Evolutionary conservation across 2,888 invertebrate genomes (phyloP), one percentile per base, ranked within the genome.

Genomic region (Megaustenia siamemsis): DNA sequence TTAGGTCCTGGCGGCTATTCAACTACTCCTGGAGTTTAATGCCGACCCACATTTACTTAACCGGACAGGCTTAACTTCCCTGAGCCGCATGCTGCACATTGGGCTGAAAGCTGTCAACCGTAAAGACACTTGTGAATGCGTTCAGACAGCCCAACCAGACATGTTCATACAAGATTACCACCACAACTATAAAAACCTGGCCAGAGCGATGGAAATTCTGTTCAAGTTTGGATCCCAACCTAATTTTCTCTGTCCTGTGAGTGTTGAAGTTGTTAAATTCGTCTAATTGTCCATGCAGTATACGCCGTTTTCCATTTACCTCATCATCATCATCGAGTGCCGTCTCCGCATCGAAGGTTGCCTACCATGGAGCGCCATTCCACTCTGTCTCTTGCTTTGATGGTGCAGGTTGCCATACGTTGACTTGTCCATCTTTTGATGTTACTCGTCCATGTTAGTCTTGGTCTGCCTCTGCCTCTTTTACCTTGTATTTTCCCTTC

Each of bases 111-210:
- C 90, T 96, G 96, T 96, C 90, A 94, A 95, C 0, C 96, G 96
- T 5, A 96, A 96, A 92, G 96, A 96, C 88, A 96, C 96, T 15
- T 94, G 96, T 77, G 96, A 96, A 0, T 96, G 96, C 91, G 96
- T 96, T 0, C 95, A 96, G 90, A 95, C 96, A 10, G 96, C 94
- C 86, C 95, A 96, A 21, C 94, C 96, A 12, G 96, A 96, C 91
- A 96, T 96, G 96, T 95, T 96, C 90, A 95, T 88, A 95, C 95
- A 90, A 95, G 96, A 93, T 93, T 93, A 93, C 86, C 87, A 89
- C 75, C 91, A 91, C 83, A 90, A 92, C 86, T 92, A 92, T 76
- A 80, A 76, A 1, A 89, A 89, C 78, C 86, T 93, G 78, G 79
- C 88, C 18, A 60, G 88, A 21, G 91, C 92, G 56, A 89, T 93